Base-by-base conservation (phyloP, 2,113 vertebrate species). In the Coregonus clupeaformis region DNA sequence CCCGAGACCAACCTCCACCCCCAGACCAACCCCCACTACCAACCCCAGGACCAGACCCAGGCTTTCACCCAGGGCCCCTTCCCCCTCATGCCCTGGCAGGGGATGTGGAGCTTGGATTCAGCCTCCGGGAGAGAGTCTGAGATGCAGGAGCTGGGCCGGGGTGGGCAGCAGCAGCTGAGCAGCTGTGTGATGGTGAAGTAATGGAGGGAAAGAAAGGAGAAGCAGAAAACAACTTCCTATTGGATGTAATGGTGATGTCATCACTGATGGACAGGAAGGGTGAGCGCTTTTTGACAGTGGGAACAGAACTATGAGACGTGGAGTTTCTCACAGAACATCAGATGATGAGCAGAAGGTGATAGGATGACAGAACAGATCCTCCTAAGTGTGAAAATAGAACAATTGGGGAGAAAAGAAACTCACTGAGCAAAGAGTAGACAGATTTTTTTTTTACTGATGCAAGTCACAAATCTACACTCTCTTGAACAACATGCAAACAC, bases 151-250 rank as follows among this genome's bases (percentile, higher is more conserved):
- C 45, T 90, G 78, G 73, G 85, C 67, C 72, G 83, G 79, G 63
- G 80, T 4, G 80, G 87, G 22, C 91, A 91, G 85, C 89, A 90
- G 79, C 89, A 92, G 85, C 91, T 93, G 78, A 94, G 94, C 64
- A 96, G 93, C 57, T 95, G 94, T 0, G 96, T 98, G 77, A 92
- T 97, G 90, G 97, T 98, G 74, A 97, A 98, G 79, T 98, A 86
- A 85, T 27, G 22, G 67, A 29, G 18, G 47, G 6, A 30, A 45
- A 52, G 6, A 60, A 60, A 60, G n/a, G n/a, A 60, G 6, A 60
- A n/a, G 16, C 18, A 32, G 74, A 52, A 66, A 32, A 25, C 75
- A 68, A 42, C 18, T 69, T 2, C 0, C 59, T 9, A 20, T 3
- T 49, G 60, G 70, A 52, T 11, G 4, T 24, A 7, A 24, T n/a